Base-by-base conservation (phyloP, 2,888 invertebrate genomes). In the Platycheirus albimanus region DNA sequence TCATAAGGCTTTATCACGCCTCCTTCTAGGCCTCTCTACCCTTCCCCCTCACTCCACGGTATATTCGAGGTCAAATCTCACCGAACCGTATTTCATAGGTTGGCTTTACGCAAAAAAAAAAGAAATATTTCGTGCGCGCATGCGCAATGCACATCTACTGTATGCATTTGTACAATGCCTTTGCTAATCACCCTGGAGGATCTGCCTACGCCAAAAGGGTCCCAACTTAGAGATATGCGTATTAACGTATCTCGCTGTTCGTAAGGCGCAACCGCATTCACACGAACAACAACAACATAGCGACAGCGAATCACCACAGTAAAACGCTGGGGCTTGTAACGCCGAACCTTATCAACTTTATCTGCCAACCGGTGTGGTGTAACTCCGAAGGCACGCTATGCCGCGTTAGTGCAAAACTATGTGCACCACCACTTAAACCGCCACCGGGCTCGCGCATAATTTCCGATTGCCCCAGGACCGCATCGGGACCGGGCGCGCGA, bases 361-460 rank as follows among this genome's bases (percentile, higher is more conserved):
- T 83, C 83, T 83, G 83, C 78, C 83, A 83, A 83, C 78, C 69
- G 74, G 54, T 78, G 83, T 78, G 83, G 83, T 83, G 83, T 83
- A 74, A 83, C 72, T 72, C 74, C 20, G 47, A 64, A 51, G 67
- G 78, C 78, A 78, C 83, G 83, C 76, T 77, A 77, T 81, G 77
- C 77, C 64, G 71, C 81, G 66, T 83, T 83, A 83, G 83, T 83
- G 83, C 83, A 83, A 83, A 83, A 83, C 83, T 83, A 83, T 83
- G 83, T 83, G 83, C 83, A 83, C 69, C 72, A 83, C 72, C 83
- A 83, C 83, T 83, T 78, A 83, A 83, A 78, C 19, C 83, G 83
- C 83, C 83, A 83, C 83, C 83, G 83, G 83, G 83, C 74, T 77
- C 78, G 83, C 83, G 83, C 83, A 83, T 83, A 83, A 83, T 83